Percentiles rank a stretch among this genome's conserved stretches.
phyloP scores from a whole-genome alignment of 1,140 invertebrate species.

The Hycleus phaleratus region DNA sequence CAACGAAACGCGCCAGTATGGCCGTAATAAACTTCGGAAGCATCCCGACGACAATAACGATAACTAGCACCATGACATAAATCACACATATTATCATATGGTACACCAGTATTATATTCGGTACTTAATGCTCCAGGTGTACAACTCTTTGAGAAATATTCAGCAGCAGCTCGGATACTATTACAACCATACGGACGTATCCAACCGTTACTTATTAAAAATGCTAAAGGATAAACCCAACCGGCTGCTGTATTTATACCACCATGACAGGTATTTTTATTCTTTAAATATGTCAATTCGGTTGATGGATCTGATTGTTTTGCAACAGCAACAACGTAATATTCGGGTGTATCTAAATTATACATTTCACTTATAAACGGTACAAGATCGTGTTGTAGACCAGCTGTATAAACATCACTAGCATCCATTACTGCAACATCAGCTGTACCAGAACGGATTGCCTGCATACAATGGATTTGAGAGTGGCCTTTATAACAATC shows the following conservation, averaged over 20 bases:
- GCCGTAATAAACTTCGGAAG: conserved; percentile 83
- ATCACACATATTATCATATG: conserved; percentile 89
- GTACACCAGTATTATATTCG: conserved; percentile 71
- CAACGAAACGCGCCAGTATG: conserved; percentile 86
- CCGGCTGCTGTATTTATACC: conserved; percentile 89
- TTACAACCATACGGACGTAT: conserved; percentile 89
- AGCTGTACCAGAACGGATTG: conserved; percentile 66
- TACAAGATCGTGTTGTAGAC: conserved; percentile 67
- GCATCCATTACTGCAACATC: conserved; percentile 88
- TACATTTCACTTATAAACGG: conserved; percentile 88
- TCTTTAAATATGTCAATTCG: conserved; percentile 80
- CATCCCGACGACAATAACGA: conserved; percentile 75
- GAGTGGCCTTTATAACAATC: conserved; percentile 78
- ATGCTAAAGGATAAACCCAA: conserved; percentile 92
- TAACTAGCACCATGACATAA: conserved; percentile 83
- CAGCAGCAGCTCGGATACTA: conserved; percentile 76
- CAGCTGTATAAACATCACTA: conserved; percentile 89
- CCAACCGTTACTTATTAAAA: conserved; percentile 87
- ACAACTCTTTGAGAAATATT: conserved; percentile 89
- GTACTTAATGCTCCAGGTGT: conserved; percentile 80
- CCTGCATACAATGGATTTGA: conserved; percentile 85
- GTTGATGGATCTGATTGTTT: conserved; percentile 81
- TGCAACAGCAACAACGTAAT: conserved; percentile 91
- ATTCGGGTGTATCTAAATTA: conserved; percentile 73
- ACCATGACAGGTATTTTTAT: conserved; percentile 75